A percentile compares a stretch with the other conserved stretches of the same genome.
phyloP scores from a whole-genome alignment of 2,113 vertebrate species.

The Peromyscus maniculatus region DNA sequence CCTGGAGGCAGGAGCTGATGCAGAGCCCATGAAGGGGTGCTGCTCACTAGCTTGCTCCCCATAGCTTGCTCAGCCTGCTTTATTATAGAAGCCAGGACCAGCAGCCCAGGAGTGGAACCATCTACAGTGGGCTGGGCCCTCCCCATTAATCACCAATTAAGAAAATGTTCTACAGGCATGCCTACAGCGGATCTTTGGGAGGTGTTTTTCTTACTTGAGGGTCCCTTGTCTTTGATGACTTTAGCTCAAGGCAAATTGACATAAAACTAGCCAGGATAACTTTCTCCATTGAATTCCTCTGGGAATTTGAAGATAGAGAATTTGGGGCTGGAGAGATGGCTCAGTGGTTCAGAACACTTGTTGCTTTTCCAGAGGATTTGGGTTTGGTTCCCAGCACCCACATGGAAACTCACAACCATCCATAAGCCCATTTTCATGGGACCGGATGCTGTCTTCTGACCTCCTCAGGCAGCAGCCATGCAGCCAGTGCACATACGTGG shows the following conservation, averaged over 20 bases:
- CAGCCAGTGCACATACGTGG: neutral
- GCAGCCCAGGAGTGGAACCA: neutral
- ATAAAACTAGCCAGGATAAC: neutral
- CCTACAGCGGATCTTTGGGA: neutral
- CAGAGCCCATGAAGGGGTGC: neutral
- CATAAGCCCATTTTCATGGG: neutral
- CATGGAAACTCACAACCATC: neutral
- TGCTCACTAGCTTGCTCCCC: neutral
- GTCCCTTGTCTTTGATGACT: neutral
- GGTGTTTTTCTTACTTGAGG: neutral
- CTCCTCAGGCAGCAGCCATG: neutral
- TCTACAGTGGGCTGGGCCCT: neutral
- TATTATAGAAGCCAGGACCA: neutral
- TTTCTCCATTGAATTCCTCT: neutral
- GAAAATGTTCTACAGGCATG: neutral
- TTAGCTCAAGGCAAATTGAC: neutral
- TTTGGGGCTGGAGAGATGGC: neutral
- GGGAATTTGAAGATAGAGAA: constrained; percentile 9
- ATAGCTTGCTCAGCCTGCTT: neutral
- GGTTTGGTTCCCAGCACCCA: neutral
- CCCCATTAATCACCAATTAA: neutral
- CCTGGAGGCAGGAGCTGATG: neutral
- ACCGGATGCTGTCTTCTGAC: neutral
- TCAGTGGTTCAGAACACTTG: neutral
- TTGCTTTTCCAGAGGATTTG: neutral